These are phyloP conservation scores for Cephalopterus ornatus DNA, from an alignment of 2,113 vertebrate genomes.

Conservation along the genomic window DNA sequence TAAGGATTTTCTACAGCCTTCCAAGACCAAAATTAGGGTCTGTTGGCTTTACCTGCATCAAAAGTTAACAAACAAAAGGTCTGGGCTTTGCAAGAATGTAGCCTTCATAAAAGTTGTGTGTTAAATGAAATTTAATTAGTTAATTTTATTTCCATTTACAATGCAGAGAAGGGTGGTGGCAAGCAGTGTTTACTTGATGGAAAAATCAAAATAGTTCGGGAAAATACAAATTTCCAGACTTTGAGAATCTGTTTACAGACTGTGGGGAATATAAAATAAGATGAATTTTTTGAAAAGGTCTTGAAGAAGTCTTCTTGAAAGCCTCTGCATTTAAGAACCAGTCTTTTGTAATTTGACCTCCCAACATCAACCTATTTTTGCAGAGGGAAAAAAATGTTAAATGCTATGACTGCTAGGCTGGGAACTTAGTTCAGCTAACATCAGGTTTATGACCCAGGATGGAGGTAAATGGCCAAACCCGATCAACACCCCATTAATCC, in stretches of 20 bases:
- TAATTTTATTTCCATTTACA: background rate
- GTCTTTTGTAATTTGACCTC: background rate
- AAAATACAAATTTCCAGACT: background rate
- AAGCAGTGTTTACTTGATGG: background rate
- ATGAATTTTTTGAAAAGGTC: background rate
- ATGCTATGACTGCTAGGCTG: background rate
- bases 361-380: background rate
- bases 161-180: background rate
- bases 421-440: slow-evolving; percentile 25
- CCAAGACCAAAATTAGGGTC: background rate
- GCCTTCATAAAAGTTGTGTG: background rate
- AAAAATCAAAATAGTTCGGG: background rate
- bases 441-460: slow-evolving; percentile 40
- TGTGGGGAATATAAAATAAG: slow-evolving; percentile 9
- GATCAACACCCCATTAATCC: slow-evolving; percentile 67
- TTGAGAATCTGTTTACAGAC: background rate
- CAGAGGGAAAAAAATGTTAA: background rate
- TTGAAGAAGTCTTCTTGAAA: slow-evolving; percentile 18
- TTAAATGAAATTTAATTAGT: background rate
- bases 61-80: background rate
- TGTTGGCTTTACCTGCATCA: background rate
- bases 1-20: background rate
- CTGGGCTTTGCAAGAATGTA: background rate
- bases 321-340: background rate
- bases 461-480: slow-evolving; percentile 53